Evolutionary conservation across 2,888 invertebrate species (phyloP).

Genomic region (Stictocephala bisonia): DNA sequence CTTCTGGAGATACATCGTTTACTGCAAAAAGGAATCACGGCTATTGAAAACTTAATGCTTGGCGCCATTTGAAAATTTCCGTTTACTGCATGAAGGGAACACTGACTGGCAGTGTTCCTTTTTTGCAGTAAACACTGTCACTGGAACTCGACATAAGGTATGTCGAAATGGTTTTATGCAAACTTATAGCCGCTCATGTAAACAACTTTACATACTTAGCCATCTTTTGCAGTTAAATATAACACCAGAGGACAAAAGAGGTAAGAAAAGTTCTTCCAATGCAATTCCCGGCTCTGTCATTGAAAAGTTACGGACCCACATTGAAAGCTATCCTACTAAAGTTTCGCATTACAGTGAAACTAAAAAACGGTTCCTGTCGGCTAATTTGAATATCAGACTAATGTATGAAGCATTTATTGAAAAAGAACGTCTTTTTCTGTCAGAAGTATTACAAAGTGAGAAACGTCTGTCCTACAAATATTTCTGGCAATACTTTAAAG

Average conservation of each 20-base stretch:
- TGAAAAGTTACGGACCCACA: background rate
- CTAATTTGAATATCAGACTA: background rate
- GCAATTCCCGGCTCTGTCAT: conserved; percentile 30
- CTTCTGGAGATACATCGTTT: no score
- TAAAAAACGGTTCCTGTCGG: background rate
- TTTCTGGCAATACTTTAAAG: conserved; percentile 4
- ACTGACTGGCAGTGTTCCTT: no score
- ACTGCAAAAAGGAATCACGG: no score
- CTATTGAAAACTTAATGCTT: no score
- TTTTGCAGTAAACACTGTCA: no score
- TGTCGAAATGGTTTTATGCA: conserved; percentile 39
- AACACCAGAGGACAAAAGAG: conserved; percentile 31
- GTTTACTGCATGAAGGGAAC: no score
- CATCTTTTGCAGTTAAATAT: conserved; percentile 7
- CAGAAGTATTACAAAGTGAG: background rate
- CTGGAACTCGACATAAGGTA: conserved; percentile 2
- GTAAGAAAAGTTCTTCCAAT: conserved; percentile 16
- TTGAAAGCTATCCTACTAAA: conserved; percentile 28
- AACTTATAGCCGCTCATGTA: conserved; percentile 14
- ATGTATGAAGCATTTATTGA: conserved; percentile 11
- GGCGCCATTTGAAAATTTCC: no score
- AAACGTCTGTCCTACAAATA: conserved; percentile 24
- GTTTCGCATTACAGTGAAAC: background rate
- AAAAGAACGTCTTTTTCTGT: background rate
- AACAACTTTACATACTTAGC: conserved; percentile 1